These are phyloP conservation scores for Crotophaga sulcirostris DNA, from an alignment of 2,113 vertebrate species.

Conservation along the genomic window DNA sequence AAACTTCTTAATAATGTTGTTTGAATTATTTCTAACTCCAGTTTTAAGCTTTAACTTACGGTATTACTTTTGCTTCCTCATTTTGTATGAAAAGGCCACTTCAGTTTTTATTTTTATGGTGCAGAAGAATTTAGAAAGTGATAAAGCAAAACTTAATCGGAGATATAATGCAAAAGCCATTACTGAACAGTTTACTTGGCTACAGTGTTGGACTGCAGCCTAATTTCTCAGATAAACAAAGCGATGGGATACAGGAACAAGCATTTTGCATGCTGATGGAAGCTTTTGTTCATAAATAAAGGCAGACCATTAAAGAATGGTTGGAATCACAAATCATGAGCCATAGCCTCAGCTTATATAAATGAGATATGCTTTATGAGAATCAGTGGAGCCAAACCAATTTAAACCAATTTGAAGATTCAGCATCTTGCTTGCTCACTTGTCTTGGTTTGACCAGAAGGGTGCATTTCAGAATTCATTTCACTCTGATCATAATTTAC, in stretches of 20 bases:
- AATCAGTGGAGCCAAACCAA: slow-evolving; percentile 21
- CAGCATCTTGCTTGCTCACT: background rate
- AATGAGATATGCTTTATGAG: slow-evolving; percentile 29
- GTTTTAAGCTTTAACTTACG: background rate
- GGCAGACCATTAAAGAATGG: background rate
- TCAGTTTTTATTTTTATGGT: background rate
- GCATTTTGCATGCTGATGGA: slow-evolving; percentile 15
- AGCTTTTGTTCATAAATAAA: slow-evolving; percentile 34
- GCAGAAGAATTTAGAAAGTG: background rate
- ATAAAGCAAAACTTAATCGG: background rate
- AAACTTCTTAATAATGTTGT: background rate
- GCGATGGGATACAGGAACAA: background rate
- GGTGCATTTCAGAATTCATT: slow-evolving; percentile 32
- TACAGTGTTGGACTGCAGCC: background rate
- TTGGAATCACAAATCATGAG: background rate
- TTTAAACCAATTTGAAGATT: slow-evolving; percentile 43
- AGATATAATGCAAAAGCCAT: background rate
- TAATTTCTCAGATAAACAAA: background rate
- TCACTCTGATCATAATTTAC: slow-evolving; percentile 31
- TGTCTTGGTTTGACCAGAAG: background rate
- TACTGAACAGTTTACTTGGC: background rate
- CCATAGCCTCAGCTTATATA: background rate
- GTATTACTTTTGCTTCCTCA: background rate
- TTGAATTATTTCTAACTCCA: background rate
- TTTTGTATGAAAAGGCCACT: background rate